Evolutionary conservation across 2,113 vertebrate species (phyloP).

Genomic region (Piaya cayana): DNA sequence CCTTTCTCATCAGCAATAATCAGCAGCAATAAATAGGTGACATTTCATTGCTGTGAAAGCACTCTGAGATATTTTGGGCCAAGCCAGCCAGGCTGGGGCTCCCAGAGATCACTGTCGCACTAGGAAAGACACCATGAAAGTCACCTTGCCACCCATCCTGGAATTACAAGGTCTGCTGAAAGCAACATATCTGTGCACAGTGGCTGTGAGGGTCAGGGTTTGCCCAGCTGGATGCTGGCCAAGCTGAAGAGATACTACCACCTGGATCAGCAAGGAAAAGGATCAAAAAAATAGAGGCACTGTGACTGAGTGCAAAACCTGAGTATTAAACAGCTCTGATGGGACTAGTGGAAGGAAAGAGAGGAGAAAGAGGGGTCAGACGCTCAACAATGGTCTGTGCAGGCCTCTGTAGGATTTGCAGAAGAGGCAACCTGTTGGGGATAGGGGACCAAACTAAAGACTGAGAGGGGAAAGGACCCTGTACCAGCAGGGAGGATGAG

Average conservation of each 20-base stretch:
- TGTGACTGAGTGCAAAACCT: not conserved
- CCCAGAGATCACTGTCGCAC: not conserved
- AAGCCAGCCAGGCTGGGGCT: not conserved
- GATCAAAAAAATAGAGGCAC: not conserved
- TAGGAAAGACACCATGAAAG: not conserved
- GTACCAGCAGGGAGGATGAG: not conserved
- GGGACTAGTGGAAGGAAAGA: not conserved
- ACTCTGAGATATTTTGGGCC: conserved; percentile 35
- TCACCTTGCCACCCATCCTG: not conserved
- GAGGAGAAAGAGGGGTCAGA: not conserved
- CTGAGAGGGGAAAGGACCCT: not conserved
- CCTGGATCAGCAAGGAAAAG: not conserved
- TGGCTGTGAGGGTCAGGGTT: not conserved
- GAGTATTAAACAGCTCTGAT: not conserved
- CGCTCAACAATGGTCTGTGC: fast-evolving
- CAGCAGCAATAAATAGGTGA: conserved; percentile 51
- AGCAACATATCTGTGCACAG: not conserved
- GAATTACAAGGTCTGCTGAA: not conserved
- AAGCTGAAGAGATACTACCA: not conserved
- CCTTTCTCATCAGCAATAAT: conserved; percentile 37
- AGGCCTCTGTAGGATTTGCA: not conserved
- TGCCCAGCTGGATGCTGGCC: not conserved
- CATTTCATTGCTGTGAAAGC: conserved; percentile 30
- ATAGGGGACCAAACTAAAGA: fast-evolving
- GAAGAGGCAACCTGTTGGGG: not conserved